Evolutionary conservation across 2,113 vertebrate species (phyloP).

Genomic region (Paracanthobrama guichenoti): DNA sequence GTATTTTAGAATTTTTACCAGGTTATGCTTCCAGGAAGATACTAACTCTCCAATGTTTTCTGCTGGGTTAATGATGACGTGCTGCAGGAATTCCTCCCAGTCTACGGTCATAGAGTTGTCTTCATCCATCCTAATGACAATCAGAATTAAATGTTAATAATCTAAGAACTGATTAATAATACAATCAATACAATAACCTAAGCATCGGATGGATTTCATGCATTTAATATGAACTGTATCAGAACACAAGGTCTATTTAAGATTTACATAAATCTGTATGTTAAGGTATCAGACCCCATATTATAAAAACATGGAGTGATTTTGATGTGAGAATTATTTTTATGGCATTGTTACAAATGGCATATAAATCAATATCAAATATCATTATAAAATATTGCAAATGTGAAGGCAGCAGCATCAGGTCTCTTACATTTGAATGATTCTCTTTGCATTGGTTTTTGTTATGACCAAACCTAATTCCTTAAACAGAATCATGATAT

Average conservation of each 20-base stretch:
- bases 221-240: not conserved
- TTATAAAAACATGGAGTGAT: not conserved
- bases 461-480: constrained; percentile 76
- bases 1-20: constrained; percentile 60
- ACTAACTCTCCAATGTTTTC: constrained; percentile 73
- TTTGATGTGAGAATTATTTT: not conserved
- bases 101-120: constrained; percentile 76
- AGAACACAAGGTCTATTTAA: not conserved
- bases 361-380: too few relatives aligned
- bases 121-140: constrained; percentile 71
- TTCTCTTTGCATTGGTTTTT: constrained; percentile 74
- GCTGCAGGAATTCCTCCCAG: constrained; percentile 75
- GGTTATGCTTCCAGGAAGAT: constrained; percentile 73
- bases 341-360: too few relatives aligned
- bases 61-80: constrained; percentile 74
- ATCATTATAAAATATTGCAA: constrained; percentile 3
- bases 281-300: not conserved
- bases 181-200: not conserved
- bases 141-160: constrained; percentile 22
- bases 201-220: not conserved
- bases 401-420: constrained; percentile 24
- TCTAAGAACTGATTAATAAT: not conserved
- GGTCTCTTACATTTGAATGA: constrained; percentile 77
- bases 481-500: constrained; percentile 76
- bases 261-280: not conserved